These are phyloP conservation scores for Pterobdella sp. DNA, from an alignment of 2,888 invertebrate species.

Conservation along the genomic window DNA sequence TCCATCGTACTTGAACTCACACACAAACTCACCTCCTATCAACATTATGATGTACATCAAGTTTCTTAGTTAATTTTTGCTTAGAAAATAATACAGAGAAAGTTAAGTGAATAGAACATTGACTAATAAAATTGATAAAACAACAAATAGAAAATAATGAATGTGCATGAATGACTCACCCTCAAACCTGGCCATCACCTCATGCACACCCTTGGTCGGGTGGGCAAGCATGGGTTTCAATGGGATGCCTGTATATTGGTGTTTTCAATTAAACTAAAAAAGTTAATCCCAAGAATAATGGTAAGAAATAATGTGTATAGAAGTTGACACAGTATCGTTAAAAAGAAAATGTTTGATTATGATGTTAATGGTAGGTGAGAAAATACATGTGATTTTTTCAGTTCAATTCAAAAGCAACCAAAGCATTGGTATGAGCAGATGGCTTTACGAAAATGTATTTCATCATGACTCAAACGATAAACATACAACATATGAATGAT, in stretches of 20 bases:
- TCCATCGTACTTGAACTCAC: slow-evolving; percentile 99
- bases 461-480: background rate
- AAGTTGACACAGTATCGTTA: background rate
- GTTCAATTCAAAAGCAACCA: too few relatives aligned
- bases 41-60: too few relatives aligned
- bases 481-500: background rate
- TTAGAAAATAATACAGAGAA: too few relatives aligned
- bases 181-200: slow-evolving; percentile 76
- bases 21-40: slow-evolving; percentile 66
- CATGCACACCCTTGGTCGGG: slow-evolving; percentile 85
- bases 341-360: background rate
- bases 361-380: background rate
- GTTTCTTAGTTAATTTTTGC: too few relatives aligned
- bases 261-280: background rate
- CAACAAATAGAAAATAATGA: too few relatives aligned
- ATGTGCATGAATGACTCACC: too few relatives aligned
- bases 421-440: too few relatives aligned
- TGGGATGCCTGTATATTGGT: slow-evolving; percentile 60
- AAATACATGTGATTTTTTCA: background rate
- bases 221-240: slow-evolving; percentile 97
- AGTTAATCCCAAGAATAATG: background rate
- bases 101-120: too few relatives aligned
- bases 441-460: too few relatives aligned
- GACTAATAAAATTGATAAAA: too few relatives aligned
- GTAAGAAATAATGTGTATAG: too few relatives aligned